These are phyloP conservation scores for Patiria pectinifera DNA, from an alignment of 53 echinoderm and acorn worm species.

Conservation along the genomic window DNA sequence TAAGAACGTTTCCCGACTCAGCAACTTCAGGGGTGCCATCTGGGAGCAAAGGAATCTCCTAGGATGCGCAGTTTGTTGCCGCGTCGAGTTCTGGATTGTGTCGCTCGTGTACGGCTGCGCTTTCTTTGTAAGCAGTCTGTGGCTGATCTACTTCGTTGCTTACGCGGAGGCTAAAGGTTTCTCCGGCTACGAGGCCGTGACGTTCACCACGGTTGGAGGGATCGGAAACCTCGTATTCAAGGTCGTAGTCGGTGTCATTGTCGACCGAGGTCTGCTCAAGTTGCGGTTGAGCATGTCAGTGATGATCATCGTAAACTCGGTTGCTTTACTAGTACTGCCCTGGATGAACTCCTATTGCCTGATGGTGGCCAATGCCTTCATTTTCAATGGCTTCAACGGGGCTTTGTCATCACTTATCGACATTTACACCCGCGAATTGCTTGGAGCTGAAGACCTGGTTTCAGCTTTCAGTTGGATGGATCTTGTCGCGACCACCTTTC, in stretches of 20 bases:
- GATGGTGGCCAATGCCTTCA: neutral
- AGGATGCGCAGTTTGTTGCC: neutral
- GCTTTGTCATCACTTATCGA: neutral
- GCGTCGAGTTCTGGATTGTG: neutral
- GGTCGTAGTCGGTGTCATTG: neutral
- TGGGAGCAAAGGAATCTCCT: neutral
- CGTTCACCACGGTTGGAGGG: neutral
- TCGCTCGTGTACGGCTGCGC: neutral
- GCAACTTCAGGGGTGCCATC: neutral
- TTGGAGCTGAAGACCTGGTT: neutral
- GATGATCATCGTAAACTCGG: neutral
- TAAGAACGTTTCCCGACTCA: no score
- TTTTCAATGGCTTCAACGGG: neutral
- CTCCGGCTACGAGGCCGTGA: neutral
- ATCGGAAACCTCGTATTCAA: neutral
- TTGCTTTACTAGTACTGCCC: neutral
- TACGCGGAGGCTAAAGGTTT: conserved; percentile 8
- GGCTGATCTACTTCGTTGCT: conserved; percentile 9
- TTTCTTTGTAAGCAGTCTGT: neutral
- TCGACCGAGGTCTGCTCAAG: neutral
- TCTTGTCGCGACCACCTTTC: neutral
- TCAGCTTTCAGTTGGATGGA: conserved; percentile 30
- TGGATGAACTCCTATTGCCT: conserved; percentile 18
- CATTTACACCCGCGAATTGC: neutral
- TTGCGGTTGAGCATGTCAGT: neutral